Evolutionary conservation across 2,888 invertebrate genomes (phyloP), one percentile per base, ranked within the genome.

Genomic region (Drosophila multiciliata): DNA sequence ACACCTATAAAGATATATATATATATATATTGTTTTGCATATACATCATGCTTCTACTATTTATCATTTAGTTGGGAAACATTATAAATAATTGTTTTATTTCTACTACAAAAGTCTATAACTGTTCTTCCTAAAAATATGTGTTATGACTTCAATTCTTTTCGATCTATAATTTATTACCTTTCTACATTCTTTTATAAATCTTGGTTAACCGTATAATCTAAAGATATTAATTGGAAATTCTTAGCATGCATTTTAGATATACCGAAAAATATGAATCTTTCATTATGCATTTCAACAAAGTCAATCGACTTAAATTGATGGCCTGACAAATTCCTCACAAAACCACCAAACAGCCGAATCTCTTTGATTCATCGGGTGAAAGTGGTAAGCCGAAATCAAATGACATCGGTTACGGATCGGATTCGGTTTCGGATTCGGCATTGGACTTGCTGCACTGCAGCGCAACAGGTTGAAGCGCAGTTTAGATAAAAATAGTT

Each of bases 301-400:
- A 57, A 33, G 29, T 33, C 50, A 38, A 42, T 49, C 33, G 66
- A 26, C 23, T 35, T 66, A 20, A 38, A 29, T 57, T 40, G 36
- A 15, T 23, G 15, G 52, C 8, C 63, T 61, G 54, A 73, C 26
- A 66, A 66, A 73, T 48, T 38, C 11, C 26, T 4, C 38, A 33
- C 17, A 17, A 49, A 49, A 23, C 48, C 7, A 23, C 17, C 61
- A 23, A 26, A 61, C 53, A 53, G 38, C 17, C 49, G 32, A 48
- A 55, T 20, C 50, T 50, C 55, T 45, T 49, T 52, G 59, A 52
- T 62, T 66, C 45, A 77, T 67, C 69, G 55, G 89, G 89, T 73
- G 89, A 89, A 89, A 85, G 89, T 89, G 89, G 62, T 78, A 75
- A 80, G 77, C 69, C 64, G 66, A 40, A 78, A 66, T 77, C 70